Evolutionary conservation across 1,140 invertebrate species (phyloP).

Genomic region (Ladona fulva): DNA sequence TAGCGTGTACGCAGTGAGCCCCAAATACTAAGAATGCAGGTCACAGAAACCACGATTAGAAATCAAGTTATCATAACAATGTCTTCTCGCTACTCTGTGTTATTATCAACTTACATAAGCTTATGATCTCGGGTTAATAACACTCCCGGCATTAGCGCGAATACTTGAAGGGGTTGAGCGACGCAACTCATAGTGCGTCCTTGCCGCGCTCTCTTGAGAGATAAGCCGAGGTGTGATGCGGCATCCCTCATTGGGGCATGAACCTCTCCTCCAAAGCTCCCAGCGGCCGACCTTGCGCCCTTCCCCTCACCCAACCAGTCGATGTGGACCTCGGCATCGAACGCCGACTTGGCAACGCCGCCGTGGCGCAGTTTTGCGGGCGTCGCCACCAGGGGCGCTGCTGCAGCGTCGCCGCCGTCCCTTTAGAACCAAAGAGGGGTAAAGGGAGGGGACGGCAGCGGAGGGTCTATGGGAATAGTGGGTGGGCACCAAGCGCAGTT

Average conservation of each 20-base stretch:
- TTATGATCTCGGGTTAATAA: too few relatives aligned
- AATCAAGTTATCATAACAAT: too few relatives aligned
- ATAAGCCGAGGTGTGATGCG: too few relatives aligned
- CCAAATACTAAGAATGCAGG: too few relatives aligned
- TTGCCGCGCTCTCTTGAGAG: too few relatives aligned
- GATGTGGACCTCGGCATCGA: not conserved
- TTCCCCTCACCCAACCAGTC: not conserved
- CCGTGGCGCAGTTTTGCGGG: not conserved
- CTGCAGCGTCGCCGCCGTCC: slow-evolving; percentile 1
- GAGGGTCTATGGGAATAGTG: not conserved
- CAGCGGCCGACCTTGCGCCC: not conserved
- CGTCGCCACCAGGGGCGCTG: not conserved
- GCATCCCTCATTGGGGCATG: not conserved
- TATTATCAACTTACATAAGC: too few relatives aligned
- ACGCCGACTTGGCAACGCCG: not conserved
- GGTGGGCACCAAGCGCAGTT: not conserved
- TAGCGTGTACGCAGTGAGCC: too few relatives aligned
- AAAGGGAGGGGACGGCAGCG: not conserved
- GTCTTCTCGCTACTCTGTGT: too few relatives aligned
- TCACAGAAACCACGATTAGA: too few relatives aligned
- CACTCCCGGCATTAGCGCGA: too few relatives aligned
- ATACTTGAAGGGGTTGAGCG: too few relatives aligned
- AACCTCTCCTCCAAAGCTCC: not conserved
- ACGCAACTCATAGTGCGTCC: too few relatives aligned
- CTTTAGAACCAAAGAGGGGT: not conserved